Evolutionary conservation across 2,888 invertebrate species (phyloP).

Genomic region (Temnothorax rugatulus): DNA sequence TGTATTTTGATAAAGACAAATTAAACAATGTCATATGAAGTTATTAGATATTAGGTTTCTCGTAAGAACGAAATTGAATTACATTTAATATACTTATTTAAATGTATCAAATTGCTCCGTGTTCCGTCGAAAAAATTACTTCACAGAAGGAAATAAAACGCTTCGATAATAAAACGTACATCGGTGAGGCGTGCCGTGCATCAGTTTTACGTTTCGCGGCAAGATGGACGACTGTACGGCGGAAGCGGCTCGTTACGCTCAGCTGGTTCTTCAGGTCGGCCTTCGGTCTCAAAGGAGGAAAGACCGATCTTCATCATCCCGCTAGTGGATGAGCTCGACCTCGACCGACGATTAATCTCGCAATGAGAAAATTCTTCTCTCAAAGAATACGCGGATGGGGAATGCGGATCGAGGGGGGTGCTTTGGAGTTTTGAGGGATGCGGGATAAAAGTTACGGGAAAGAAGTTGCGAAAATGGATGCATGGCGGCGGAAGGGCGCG

Average conservation of each 20-base stretch:
- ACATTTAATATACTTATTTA: slow-evolving; percentile 13
- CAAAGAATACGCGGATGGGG: slow-evolving; percentile 59
- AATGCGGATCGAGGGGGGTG: slow-evolving; percentile 9
- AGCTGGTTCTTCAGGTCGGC: slow-evolving; percentile 46
- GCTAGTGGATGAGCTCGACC: slow-evolving; percentile 62
- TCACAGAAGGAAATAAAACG: slow-evolving; percentile 36
- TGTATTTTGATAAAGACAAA: neutral
- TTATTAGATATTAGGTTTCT: neutral
- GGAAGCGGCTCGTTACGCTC: slow-evolving; percentile 54
- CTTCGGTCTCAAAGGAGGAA: slow-evolving; percentile 63
- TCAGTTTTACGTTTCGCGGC: slow-evolving; percentile 46
- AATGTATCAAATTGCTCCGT: neutral
- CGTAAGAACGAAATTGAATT: neutral
- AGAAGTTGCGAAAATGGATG: slow-evolving; percentile 56
- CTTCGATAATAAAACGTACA: slow-evolving; percentile 8
- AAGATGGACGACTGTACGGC: slow-evolving; percentile 57
- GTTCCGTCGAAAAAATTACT: slow-evolving; percentile 12
- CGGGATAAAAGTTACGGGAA: slow-evolving; percentile 29
- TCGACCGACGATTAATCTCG: slow-evolving; percentile 72
- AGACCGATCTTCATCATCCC: slow-evolving; percentile 69
- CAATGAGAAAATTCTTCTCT: slow-evolving; percentile 64
- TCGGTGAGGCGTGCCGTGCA: slow-evolving; percentile 12
- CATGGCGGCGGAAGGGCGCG: slow-evolving; percentile 18
- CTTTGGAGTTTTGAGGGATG: slow-evolving; percentile 30
- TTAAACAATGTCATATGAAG: neutral